Evolutionary conservation across 2,888 invertebrate genomes (phyloP), one percentile per base, ranked within the genome.

Genomic region (Aphidius colemani): DNA sequence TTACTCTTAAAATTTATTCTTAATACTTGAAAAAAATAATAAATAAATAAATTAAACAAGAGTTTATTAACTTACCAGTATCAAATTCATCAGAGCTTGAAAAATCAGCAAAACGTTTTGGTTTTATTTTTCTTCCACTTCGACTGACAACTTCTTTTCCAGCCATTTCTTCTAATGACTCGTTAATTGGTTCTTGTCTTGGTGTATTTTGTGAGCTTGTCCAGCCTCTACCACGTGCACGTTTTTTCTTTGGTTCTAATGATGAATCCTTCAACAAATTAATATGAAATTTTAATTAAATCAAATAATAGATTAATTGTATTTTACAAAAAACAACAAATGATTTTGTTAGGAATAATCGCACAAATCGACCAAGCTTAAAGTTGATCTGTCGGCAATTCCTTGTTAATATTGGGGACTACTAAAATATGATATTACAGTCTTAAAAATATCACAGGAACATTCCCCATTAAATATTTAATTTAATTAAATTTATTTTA

Each of bases 71-170:
- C 9, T 68, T 68, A 9, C 74, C 72, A 11, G 70, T 69, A 53
- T 83, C 81, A 7, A 77, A 71, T 63, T 78, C 76, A 68, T 82
- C 82, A 5, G 78, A 77, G 65, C 77, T 77, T 45, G 75, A 77
- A 53, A 77, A 80, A 63, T 82, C 82, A 10, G 81, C 78, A 63
- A 79, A 82, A 41, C 81, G 76, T 81, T 88, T 91, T 0, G 90
- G 90, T 70, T 90, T 89, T 66, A 92, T 89, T 81, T 91, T 91
- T 60, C 92, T 85, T 0, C 91, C 91, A 73, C 90, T 90, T 64
- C 91, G 86, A 76, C 90, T 89, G 8, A 88, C 87, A 39, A 88
- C 79, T 75, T 89, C 87, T 2, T 87, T 87, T 65, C 86, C 87
- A 13, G 85, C 85, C 0, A 84, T 75, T 0, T 80, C 84, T 0